Evolutionary conservation across 2,888 invertebrate species (phyloP).

Genomic region (Drosophila hamatofila): DNA sequence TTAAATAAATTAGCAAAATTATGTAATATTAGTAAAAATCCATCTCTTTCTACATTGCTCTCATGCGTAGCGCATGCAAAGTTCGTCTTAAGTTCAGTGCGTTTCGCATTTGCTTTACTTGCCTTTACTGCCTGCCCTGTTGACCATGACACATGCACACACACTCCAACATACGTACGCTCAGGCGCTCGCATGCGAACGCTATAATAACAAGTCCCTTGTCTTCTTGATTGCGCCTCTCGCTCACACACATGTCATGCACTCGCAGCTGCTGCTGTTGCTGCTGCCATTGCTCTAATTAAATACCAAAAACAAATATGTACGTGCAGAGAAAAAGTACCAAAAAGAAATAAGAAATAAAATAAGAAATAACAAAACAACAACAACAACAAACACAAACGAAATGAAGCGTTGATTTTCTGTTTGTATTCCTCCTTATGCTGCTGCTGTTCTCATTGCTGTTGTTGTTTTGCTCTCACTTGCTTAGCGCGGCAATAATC

Average conservation of each 20-base stretch:
- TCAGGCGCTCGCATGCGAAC: background rate
- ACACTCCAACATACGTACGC: background rate
- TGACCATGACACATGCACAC: slow-evolving; percentile 66
- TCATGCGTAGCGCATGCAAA: slow-evolving; percentile 14
- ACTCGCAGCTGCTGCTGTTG: slow-evolving; percentile 1
- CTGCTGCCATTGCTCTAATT: slow-evolving; percentile 47
- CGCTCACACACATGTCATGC: slow-evolving; percentile 7
- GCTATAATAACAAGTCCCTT: slow-evolving; percentile 2
- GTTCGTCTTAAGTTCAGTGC: background rate
- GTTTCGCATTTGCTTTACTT: slow-evolving; percentile 12
- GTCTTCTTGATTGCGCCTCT: slow-evolving; percentile 3
- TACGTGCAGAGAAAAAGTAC: slow-evolving; percentile 6
- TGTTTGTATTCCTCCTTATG: slow-evolving; percentile 4
- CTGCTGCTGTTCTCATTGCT: background rate
- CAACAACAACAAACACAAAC: slow-evolving; percentile 1
- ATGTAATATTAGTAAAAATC: no score
- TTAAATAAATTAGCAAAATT: no score
- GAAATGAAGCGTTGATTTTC: slow-evolving; percentile 50
- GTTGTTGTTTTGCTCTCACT: slow-evolving; percentile 17
- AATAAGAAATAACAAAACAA: background rate
- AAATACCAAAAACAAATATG: slow-evolving; percentile 37
- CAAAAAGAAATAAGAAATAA: slow-evolving; percentile 37
- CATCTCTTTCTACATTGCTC: background rate
- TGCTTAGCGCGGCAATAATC: slow-evolving; percentile 52
- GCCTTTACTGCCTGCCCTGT: slow-evolving; percentile 17